Percentiles rank a stretch among this genome's conserved stretches.
phyloP scores from a whole-genome alignment of 1,140 invertebrate species.

The Paracyclopina nana region DNA sequence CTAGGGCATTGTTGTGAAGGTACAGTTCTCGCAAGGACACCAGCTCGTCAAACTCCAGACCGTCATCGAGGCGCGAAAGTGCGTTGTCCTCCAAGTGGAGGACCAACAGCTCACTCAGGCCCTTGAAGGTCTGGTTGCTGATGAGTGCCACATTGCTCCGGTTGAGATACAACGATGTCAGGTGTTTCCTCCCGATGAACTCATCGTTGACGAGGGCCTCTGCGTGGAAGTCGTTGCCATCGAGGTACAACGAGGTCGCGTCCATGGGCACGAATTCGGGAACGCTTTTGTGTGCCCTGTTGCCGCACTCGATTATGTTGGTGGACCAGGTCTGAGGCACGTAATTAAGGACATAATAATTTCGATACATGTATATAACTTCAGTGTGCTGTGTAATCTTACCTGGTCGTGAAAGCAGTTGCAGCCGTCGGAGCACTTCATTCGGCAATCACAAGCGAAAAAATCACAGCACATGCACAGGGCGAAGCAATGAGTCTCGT shows the following conservation, averaged over 20 bases:
- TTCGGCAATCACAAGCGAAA: conserved; percentile 78
- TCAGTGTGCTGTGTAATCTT: too few species aligned
- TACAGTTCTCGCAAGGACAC: conserved; percentile 51
- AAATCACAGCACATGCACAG: conserved; percentile 82
- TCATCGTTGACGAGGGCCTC: conserved; percentile 33
- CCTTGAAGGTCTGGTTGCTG: conserved; percentile 74
- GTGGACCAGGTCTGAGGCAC: conserved; percentile 72
- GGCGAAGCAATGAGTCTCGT: conserved; percentile 69
- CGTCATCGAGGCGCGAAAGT: conserved; percentile 50
- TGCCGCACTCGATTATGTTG: conserved; percentile 72
- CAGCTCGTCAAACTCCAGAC: conserved; percentile 59
- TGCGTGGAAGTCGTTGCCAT: conserved; percentile 60
- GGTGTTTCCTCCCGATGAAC: conserved; percentile 69
- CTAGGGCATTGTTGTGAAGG: conserved; percentile 63
- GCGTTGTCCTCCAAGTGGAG: conserved; percentile 67
- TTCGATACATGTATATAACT: too few species aligned
- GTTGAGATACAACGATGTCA: conserved; percentile 65
- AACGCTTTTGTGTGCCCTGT: conserved; percentile 45
- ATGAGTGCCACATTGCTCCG: conserved; percentile 62
- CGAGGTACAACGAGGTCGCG: conserved; percentile 64
- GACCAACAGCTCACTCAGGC: conserved; percentile 38
- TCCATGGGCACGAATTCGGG: conserved; percentile 78
- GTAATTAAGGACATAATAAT: too few species aligned
- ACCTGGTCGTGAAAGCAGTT: conserved; percentile 81
- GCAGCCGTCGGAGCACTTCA: conserved; percentile 76